These are phyloP conservation scores for Stomorhina lunata DNA, from an alignment of 2,888 invertebrate genomes.

Conservation along the genomic window DNA sequence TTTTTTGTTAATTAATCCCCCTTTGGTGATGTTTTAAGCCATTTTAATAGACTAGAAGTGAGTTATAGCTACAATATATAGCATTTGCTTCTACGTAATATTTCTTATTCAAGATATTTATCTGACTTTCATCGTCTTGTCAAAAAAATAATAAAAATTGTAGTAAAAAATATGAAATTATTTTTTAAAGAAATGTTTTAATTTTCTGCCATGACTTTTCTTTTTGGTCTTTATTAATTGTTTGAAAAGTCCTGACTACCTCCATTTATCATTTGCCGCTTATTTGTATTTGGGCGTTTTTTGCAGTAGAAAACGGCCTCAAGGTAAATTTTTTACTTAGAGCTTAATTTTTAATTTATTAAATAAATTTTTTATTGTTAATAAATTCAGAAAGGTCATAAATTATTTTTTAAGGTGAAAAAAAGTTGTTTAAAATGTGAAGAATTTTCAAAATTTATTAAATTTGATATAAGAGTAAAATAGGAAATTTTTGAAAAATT, in stretches of 20 bases:
- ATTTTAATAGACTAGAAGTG: no score
- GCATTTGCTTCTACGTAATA: no score
- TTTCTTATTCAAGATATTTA: not conserved
- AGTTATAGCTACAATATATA: no score
- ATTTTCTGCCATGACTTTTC: not conserved
- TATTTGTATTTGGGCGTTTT: not conserved
- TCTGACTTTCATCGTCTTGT: not conserved
- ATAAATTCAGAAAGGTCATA: not conserved
- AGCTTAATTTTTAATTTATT: not conserved
- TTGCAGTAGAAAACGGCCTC: not conserved
- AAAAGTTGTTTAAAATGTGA: not conserved
- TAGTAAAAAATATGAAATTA: no score
- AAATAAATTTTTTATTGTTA: not conserved
- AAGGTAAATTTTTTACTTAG: not conserved
- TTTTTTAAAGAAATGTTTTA: not conserved
- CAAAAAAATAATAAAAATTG: not conserved
- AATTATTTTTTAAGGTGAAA: not conserved
- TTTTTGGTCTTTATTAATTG: not conserved
- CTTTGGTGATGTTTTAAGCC: no score
- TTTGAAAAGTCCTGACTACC: not conserved
- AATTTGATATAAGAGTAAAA: no score
- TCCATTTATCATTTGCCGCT: constrained; percentile 1
- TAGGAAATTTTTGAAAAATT: no score
- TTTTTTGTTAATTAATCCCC: no score
- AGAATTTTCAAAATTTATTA: no score